A percentile compares a stretch with the other conserved stretches of the same genome.
Evolutionary conservation across 2,888 invertebrate genomes (phyloP).

Genomic region (Alsophila aescularia): DNA sequence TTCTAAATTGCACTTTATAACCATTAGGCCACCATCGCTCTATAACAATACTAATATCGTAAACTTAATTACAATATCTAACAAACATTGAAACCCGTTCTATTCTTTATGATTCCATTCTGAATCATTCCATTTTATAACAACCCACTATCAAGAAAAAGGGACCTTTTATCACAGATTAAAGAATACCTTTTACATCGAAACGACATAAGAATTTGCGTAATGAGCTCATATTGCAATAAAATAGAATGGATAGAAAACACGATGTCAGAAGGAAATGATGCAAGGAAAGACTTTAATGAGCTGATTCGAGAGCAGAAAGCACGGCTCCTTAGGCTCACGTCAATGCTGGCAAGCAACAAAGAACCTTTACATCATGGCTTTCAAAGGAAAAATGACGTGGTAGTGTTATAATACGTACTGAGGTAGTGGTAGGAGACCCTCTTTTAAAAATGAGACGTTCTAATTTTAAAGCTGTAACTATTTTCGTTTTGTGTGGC

Average conservation of each 20-base stretch:
- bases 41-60: background rate
- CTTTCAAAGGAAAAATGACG: slow-evolving; percentile 61
- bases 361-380: slow-evolving; percentile 57
- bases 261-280: slow-evolving; percentile 68
- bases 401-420: no score
- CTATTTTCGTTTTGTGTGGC: slow-evolving; percentile 21
- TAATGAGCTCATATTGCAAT: slow-evolving; percentile 48
- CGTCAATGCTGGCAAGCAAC: slow-evolving; percentile 47
- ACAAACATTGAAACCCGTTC: background rate
- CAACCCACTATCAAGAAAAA: slow-evolving; percentile 19
- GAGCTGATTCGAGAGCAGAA: slow-evolving; percentile 67
- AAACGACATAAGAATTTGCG: slow-evolving; percentile 36
- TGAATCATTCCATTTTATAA: slow-evolving; percentile 8
- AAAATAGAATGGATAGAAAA: slow-evolving; percentile 52
- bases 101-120: background rate
- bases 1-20: no score
- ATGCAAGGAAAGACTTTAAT: slow-evolving; percentile 66
- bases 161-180: no score
- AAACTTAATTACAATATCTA: slow-evolving; percentile 3
- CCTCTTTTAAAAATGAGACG: slow-evolving; percentile 32
- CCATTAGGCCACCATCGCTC: no score
- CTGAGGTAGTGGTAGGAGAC: no score
- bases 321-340: slow-evolving; percentile 48
- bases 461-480: slow-evolving; percentile 33
- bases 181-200: slow-evolving; percentile 28